Conservation (phyloP, 35 echinoderm and acorn worm species). For the Heliocidaris tuberculata region DNA sequence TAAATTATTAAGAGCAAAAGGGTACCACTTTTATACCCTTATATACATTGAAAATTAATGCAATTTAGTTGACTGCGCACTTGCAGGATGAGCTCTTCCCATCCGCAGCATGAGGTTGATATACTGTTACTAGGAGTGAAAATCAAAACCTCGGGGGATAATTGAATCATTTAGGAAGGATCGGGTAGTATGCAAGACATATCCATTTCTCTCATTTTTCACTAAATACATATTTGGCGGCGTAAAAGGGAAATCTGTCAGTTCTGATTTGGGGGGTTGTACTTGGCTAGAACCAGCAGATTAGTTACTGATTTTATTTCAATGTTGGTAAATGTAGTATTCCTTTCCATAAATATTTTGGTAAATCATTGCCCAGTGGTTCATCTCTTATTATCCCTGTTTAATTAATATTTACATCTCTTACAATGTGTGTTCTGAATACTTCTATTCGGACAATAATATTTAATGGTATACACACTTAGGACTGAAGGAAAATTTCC, state of each 20-base stretch:
- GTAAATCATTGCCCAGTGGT: neutral
- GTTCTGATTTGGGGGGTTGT: neutral
- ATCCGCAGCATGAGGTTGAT: neutral
- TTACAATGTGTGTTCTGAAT: neutral
- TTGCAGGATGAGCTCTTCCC: neutral
- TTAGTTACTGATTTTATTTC: neutral
- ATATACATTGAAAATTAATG: neutral
- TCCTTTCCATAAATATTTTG: neutral
- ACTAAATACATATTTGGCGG: conserved; percentile 11
- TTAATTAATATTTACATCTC: neutral
- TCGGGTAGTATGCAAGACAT: neutral
- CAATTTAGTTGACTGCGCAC: neutral
- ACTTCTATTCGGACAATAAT: neutral
- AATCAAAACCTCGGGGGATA: neutral
- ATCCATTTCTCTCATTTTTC: conserved; percentile 10
- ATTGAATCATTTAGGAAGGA: conserved; percentile 4
- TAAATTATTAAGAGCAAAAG: neutral
- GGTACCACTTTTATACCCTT: neutral
- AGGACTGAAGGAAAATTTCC: too few relatives aligned
- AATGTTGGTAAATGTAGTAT: neutral
- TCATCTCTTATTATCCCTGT: neutral
- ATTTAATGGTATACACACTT: neutral
- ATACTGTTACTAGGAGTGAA: neutral
- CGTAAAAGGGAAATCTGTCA: neutral
- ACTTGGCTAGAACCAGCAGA: neutral